Evolutionary conservation across 2,113 vertebrate species (phyloP), one percentile per base, ranked within the genome.

Genomic region (Phasianus colchicus): DNA sequence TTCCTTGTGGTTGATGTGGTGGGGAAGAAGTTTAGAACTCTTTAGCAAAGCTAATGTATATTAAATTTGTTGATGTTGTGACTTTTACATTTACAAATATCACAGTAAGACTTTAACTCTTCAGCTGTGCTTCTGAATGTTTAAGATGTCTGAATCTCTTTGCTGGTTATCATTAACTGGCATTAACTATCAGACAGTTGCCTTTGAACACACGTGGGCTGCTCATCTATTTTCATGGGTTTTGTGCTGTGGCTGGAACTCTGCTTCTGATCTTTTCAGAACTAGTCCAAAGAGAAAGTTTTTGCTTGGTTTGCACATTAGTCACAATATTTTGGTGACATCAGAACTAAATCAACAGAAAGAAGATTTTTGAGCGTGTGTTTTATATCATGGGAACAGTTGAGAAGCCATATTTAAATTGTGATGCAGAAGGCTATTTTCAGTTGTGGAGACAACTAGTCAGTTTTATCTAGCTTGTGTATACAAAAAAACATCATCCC

Each of bases 391-490:
- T 29, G 30, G 11, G 18, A 92, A 82, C 48, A 63, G 57, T 32
- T 63, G 88, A 95, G 50, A 65, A 81, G 57, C 65, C 48, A 14
- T 66, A 65, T 82, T 86, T 89, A 92, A 94, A 72, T 48, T 83
- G 80, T 78, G 81, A 85, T 74, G 63, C 40, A 79, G 66, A 63
- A 79, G 75, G 72, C 24, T 92, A 69, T 89, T 90, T 90, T 87
- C 54, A 47, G 63, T 40, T 83, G 75, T 87, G 63, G 47, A 78
- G 7, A 36, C 65, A 45, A 65, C 40, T 60, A 30, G 36, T 21
- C 18, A 57, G 40, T 58, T 82, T 66, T 3, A 34, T 6, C 24
- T 13, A 19, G 13, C 57, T 87, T 63, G 22, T 84, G 82, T 65
- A 30, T 29, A 20, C 5, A 54, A 30, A 32, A 69, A 29, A 43